phyloP scores from a whole-genome alignment of 2,888 invertebrate genomes.

The Stictocephala bisonia region DNA sequence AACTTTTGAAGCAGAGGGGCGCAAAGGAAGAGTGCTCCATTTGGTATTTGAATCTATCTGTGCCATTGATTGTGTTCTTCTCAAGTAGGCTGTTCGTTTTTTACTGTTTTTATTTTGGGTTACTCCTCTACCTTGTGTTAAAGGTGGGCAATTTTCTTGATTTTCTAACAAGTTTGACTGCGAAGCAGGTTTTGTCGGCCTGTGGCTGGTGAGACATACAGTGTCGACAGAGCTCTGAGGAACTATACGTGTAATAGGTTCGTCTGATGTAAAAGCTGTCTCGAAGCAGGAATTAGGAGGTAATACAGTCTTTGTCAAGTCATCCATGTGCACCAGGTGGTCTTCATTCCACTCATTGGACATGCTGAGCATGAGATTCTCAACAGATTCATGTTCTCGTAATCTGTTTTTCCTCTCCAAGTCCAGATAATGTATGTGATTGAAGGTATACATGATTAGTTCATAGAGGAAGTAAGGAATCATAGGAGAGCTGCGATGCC shows the following conservation, averaged over 20 bases:
- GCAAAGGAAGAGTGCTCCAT: neutral
- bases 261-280: conserved; percentile 63
- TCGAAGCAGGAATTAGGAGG: conserved; percentile 62
- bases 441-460: conserved; percentile 46
- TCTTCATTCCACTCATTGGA: conserved; percentile 35
- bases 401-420: conserved; percentile 9
- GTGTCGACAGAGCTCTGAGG: conserved; percentile 59
- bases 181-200: conserved; percentile 39
- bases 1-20: neutral
- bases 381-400: conserved; percentile 48
- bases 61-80: conserved; percentile 41
- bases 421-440: conserved; percentile 44
- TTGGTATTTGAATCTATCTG: conserved; percentile 11
- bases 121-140: neutral
- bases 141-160: too few species aligned
- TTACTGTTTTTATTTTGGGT: neutral
- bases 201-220: conserved; percentile 43
- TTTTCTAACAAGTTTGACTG: neutral
- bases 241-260: conserved; percentile 62
- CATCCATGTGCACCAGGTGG: neutral
- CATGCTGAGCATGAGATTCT: conserved; percentile 48
- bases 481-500: conserved; percentile 45
- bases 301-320: conserved; percentile 35
- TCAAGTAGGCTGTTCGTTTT: neutral
- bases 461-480: conserved; percentile 44